These are phyloP conservation scores for Mustelus asterias DNA, from an alignment of 2,113 vertebrate species.

Conservation along the genomic window DNA sequence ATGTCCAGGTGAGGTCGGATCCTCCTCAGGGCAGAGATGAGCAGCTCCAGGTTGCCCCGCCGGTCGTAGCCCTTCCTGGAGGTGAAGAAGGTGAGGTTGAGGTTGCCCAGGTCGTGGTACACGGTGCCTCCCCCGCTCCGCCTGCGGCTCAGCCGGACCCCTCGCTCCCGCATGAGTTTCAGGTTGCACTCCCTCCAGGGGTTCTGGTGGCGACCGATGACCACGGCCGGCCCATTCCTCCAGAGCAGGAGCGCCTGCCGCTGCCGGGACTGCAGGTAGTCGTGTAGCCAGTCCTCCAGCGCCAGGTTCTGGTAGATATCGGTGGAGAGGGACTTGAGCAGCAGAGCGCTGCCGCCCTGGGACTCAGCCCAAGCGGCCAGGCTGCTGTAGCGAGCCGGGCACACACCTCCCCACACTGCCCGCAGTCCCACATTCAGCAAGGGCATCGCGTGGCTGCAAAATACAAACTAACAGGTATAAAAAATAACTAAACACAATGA, in stretches of 20 bases:
- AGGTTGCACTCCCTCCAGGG: slow-evolving; percentile 88
- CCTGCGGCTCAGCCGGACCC: slow-evolving; percentile 73
- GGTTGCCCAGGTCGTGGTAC: slow-evolving; percentile 90
- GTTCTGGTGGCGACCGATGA: slow-evolving; percentile 93
- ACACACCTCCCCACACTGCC: neutral
- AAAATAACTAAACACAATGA: neutral
- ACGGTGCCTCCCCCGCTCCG: slow-evolving; percentile 91
- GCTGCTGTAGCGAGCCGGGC: neutral
- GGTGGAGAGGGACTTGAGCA: slow-evolving; percentile 73
- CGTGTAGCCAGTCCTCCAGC: slow-evolving; percentile 89
- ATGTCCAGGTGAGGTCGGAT: slow-evolving; percentile 67
- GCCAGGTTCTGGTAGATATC: slow-evolving; percentile 82
- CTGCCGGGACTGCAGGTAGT: slow-evolving; percentile 64
- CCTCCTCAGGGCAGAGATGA: slow-evolving; percentile 68
- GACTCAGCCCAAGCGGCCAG: slow-evolving; percentile 39
- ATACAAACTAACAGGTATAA: neutral
- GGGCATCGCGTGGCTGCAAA: neutral
- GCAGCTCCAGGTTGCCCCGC: slow-evolving; percentile 70
- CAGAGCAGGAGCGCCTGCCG: slow-evolving; percentile 73
- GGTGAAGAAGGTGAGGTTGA: slow-evolving; percentile 92
- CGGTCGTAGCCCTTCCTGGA: slow-evolving; percentile 75
- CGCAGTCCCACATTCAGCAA: neutral
- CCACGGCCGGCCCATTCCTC: slow-evolving; percentile 76
- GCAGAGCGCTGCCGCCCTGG: slow-evolving; percentile 46
- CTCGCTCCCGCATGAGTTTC: slow-evolving; percentile 59